Conservation (phyloP, 2,797 vertebrate genomes). For the Garrulus glandarius region DNA sequence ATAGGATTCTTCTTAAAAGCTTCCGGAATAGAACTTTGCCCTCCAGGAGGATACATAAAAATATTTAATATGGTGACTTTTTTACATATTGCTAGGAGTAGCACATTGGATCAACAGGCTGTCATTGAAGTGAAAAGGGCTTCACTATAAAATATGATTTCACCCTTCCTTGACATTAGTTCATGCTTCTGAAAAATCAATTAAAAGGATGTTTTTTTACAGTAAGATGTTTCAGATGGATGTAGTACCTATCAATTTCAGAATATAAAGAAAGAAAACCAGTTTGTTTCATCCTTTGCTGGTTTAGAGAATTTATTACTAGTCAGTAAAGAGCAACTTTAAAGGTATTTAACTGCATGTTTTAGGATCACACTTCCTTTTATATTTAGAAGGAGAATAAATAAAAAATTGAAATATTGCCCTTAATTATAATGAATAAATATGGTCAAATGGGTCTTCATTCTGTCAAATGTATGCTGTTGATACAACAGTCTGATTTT, state of each 20-base stretch:
- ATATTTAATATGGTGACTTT: background rate
- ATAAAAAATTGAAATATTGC: background rate
- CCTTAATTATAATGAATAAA: background rate
- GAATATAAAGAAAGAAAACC: background rate
- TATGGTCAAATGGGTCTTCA: background rate
- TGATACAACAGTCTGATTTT: background rate
- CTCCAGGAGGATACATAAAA: background rate
- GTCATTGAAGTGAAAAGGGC: background rate
- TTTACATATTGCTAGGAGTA: background rate
- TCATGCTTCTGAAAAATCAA: conserved; percentile 35
- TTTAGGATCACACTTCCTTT: background rate
- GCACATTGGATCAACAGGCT: background rate
- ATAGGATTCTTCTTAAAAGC: background rate
- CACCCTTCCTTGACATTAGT: background rate
- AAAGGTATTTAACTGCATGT: background rate
- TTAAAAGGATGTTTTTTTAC: conserved; percentile 25
- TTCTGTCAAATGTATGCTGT: background rate
- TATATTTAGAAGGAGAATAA: background rate
- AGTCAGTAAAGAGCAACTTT: background rate
- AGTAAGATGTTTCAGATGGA: conserved; percentile 10
- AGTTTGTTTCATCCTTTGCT: background rate
- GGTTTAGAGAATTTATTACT: background rate
- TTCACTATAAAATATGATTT: conserved; percentile 36
- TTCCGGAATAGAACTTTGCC: background rate
- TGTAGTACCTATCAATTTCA: background rate